Base-by-base conservation (phyloP, 2,113 vertebrate species). In the Poecilia latipinna region DNA sequence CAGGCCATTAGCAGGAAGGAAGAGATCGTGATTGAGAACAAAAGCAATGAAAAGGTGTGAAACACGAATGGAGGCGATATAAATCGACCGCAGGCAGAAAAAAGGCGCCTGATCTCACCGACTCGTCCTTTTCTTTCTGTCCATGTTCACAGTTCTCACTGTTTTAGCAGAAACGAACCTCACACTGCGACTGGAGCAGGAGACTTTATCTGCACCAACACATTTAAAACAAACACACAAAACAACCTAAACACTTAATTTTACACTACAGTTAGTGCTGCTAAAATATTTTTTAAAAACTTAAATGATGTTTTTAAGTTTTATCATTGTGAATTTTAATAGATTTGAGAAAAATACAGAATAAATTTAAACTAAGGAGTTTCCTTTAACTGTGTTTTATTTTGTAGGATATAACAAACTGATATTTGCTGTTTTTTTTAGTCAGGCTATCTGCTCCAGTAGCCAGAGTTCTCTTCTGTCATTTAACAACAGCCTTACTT, bases 31-130 rank as follows among this genome's bases (percentile, higher is more conserved):
- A 61, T 6, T 44, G 12, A 22, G 62, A n/a, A 63, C 17, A 26
- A 11, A 8, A 42, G 70, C 67, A 42, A 88, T 81, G 69, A 77
- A 82, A 82, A 68, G 77, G 78, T 87, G 88, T 80, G 67, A 83
- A 74, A 70, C 48, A 60, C 91, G 61, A 69, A 68, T 8, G 48
- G 48, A 19, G 2, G n/a, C 8, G 26, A 15, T 2, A 8, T 26
- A 8, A 39, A 39, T n/a, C 61, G 64, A 33, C 65, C n/a, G 3
- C n/a, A 66, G 24, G 1, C 64, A 6, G 51, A 33, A 6, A 24
- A 1, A 8, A 24, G 51, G 24, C 7, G 3, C 51, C 24, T 11
- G 19, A 19, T 22, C 48, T n/a, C 4, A 54, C 51, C 1, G 51
- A 57, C 51, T 8, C 24, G 51, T n/a, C 51, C 51, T 57, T 24